Evolutionary conservation across 2,888 invertebrate genomes (phyloP).

Genomic region (Cheilosia pagana): DNA sequence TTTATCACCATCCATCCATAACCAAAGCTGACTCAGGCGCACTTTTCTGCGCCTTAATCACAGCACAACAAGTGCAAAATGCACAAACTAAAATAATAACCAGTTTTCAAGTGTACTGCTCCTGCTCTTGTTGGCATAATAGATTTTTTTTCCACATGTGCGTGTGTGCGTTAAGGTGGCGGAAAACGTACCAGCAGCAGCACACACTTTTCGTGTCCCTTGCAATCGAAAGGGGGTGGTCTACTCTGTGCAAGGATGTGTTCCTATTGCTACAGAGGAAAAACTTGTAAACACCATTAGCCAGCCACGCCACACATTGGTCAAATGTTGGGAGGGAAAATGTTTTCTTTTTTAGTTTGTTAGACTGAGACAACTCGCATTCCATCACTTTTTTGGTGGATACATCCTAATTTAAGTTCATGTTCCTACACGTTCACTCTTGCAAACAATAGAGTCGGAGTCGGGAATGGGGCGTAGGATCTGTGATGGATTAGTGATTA

Average conservation of each 20-base stretch:
- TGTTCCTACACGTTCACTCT: background rate
- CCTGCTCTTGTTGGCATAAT: slow-evolving; percentile 70
- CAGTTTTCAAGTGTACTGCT: slow-evolving; percentile 59
- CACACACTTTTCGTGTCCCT: slow-evolving; percentile 40
- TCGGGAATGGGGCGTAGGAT: background rate
- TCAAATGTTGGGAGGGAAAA: background rate
- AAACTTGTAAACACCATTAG: slow-evolving; percentile 28
- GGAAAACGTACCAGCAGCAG: slow-evolving; percentile 42
- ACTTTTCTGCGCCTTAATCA: slow-evolving; percentile 28
- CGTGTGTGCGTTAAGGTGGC: slow-evolving; percentile 42
- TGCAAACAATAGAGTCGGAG: background rate
- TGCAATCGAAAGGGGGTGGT: background rate
- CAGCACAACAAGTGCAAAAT: slow-evolving; percentile 68
- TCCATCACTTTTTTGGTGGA: slow-evolving; percentile 29
- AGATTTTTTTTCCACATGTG: slow-evolving; percentile 58
- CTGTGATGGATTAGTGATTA: slow-evolving; percentile 45
- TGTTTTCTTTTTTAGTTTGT: slow-evolving; percentile 5
- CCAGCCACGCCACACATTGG: background rate
- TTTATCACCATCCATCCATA: background rate
- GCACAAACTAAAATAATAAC: slow-evolving; percentile 62
- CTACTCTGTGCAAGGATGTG: slow-evolving; percentile 58
- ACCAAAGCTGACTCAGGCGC: background rate
- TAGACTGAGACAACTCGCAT: slow-evolving; percentile 5
- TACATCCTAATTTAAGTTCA: slow-evolving; percentile 52
- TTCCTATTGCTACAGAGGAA: slow-evolving; percentile 70